Base-by-base conservation (phyloP, 1,140 invertebrate species). In the Drosophila arawakana region DNA sequence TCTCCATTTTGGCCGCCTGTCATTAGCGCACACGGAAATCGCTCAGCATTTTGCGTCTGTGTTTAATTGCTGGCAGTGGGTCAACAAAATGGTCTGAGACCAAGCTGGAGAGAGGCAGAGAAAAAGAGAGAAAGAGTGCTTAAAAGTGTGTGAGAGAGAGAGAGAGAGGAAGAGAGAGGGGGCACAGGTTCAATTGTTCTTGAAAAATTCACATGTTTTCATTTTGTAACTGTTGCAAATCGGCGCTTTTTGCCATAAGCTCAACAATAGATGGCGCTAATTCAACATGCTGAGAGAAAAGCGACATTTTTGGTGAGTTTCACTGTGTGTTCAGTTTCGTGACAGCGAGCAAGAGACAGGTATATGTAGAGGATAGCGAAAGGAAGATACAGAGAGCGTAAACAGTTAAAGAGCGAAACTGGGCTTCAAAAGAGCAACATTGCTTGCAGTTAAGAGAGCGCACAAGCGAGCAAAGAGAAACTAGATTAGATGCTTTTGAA, bases 11-110 rank as follows among this genome's bases (percentile, higher is more conserved):
- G 7, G 13, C 44, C 8, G 47, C 44, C 30, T 46, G 21, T 74
- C 66, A 74, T 74, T 74, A 74, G 72, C 50, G 63, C 63, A 46
- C 63, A 66, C 49, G 63, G 63, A 66, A 66, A 57, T 66, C 63
- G 63, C 52, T 66, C 52, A 66, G 52, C 57, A 50, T 57, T 74
- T 70, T 69, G 58, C 66, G 58, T 62, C 72, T 74, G 72, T 55
- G 57, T 74, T 74, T 74, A 74, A 74, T 74, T 74, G 72, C 57
- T 49, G 72, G 37, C 70, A 50, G 61, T 67, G 57, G 41, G 49
- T 61, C 69, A 72, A 41, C 35, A 61, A 30, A 57, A 62, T 73
- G 35, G 41, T 13, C 49, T 30, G 35, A 10, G 50, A 52, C 37
- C 15, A 54, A 3, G 1, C 9, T 7, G 7, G 10, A 49, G 35